A percentile compares a stretch with the other conserved stretches of the same genome.
phyloP scores from a whole-genome alignment of 2,888 invertebrate species.

The Cosmia trapezina region DNA sequence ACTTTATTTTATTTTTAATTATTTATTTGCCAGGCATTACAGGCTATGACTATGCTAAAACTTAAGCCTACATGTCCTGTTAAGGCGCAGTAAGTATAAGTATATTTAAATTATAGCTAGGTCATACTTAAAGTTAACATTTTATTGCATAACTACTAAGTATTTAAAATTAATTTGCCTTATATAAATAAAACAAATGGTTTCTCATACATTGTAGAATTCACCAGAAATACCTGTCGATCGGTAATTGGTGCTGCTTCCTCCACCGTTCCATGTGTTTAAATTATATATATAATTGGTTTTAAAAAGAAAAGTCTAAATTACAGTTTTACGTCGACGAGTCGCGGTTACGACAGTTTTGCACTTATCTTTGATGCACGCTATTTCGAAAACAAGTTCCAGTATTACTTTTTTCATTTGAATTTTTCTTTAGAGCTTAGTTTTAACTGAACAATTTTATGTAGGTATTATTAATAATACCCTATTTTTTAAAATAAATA shows the following conservation, averaged over 20 bases:
- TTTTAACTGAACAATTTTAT: too few relatives aligned
- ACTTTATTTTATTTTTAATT: too few relatives aligned
- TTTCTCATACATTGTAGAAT: constrained; percentile 1
- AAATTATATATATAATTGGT: constrained; percentile 55
- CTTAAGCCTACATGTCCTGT: too few relatives aligned
- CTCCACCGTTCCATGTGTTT: constrained; percentile 52
- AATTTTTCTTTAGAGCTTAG: not conserved
- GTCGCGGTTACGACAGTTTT: constrained; percentile 69
- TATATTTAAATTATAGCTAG: too few relatives aligned
- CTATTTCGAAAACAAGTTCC: constrained; percentile 30
- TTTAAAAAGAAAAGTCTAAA: constrained; percentile 58
- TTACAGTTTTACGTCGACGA: constrained; percentile 44
- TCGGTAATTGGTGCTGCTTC: constrained; percentile 54
- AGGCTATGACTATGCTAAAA: too few relatives aligned
- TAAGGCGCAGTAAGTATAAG: too few relatives aligned
- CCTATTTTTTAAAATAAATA: not conserved
- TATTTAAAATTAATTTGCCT: too few relatives aligned
- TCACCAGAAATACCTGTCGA: constrained; percentile 35
- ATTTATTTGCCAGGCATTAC: too few relatives aligned
- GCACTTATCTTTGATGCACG: constrained; percentile 61
- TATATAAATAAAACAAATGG: not conserved
- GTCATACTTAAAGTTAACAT: too few relatives aligned
- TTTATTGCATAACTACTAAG: too few relatives aligned
- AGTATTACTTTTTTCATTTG: constrained; percentile 3
- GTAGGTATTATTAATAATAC: constrained; percentile 9